These are phyloP conservation scores for Ptyas mucosa DNA, from an alignment of 2,113 vertebrate species.

Conservation along the genomic window DNA sequence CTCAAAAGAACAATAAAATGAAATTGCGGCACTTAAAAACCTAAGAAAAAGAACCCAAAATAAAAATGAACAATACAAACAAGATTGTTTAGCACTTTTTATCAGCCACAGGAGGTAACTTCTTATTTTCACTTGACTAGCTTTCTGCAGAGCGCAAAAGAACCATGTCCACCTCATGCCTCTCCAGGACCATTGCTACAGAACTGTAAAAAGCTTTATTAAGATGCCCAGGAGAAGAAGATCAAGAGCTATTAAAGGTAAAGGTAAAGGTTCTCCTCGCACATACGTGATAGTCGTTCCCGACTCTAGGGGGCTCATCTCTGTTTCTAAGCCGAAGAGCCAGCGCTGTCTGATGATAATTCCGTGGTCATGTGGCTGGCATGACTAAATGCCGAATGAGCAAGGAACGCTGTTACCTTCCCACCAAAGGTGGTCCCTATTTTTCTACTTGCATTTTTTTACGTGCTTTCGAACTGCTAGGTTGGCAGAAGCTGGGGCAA, in stretches of 20 bases:
- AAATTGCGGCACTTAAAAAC: conserved; percentile 4
- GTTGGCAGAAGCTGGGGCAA: too few relatives aligned
- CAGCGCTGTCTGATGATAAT: too few relatives aligned
- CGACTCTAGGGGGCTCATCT: too few relatives aligned
- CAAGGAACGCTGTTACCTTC: too few relatives aligned
- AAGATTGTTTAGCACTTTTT: conserved; percentile 23
- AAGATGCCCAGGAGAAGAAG: background rate
- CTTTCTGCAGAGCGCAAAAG: background rate
- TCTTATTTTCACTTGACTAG: background rate
- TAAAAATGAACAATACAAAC: conserved; percentile 24
- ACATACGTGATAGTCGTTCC: too few relatives aligned
- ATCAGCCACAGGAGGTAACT: background rate
- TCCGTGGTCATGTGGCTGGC: too few relatives aligned
- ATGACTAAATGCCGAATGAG: too few relatives aligned
- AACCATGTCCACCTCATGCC: background rate
- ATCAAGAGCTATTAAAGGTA: background rate
- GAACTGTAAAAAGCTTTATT: background rate
- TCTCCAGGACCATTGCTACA: background rate
- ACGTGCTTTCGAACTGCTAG: too few relatives aligned
- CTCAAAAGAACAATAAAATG: conserved; percentile 8
- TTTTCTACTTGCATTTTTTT: too few relatives aligned
- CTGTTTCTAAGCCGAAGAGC: too few relatives aligned
- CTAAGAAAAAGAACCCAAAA: conserved; percentile 27
- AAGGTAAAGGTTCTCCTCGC: background rate
- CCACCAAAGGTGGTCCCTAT: too few relatives aligned